A percentile compares a stretch with the other conserved stretches of the same genome.
phyloP scores from a whole-genome alignment of 2,888 invertebrate genomes.

The Aproaerema taeniolella region DNA sequence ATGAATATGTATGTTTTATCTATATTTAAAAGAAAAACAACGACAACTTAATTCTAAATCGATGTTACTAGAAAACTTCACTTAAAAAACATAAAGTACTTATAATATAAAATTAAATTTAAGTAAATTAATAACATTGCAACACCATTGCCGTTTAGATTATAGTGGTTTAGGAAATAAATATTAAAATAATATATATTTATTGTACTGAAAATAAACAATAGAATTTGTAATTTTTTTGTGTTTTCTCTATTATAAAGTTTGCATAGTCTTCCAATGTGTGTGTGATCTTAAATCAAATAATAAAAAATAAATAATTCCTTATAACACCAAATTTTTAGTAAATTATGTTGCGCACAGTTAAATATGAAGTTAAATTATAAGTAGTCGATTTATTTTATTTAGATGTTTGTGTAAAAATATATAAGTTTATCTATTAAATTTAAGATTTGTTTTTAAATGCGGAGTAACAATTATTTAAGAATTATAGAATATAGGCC shows the following conservation, averaged over 20 bases:
- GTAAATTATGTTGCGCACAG: slow-evolving; percentile 19
- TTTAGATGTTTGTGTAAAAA: too few relatives aligned
- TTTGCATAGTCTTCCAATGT: slow-evolving; percentile 70
- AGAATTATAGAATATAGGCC: slow-evolving; percentile 33
- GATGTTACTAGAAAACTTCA: slow-evolving; percentile 51
- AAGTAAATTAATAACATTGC: slow-evolving; percentile 47
- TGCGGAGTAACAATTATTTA: slow-evolving; percentile 52
- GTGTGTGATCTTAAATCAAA: slow-evolving; percentile 52
- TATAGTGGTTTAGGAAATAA: slow-evolving; percentile 36
- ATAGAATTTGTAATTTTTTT: slow-evolving; percentile 49
- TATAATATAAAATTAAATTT: slow-evolving; percentile 24
- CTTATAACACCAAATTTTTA: slow-evolving; percentile 9
- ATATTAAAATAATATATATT: slow-evolving; percentile 30
- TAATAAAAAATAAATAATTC: slow-evolving; percentile 26
- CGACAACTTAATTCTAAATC: slow-evolving; percentile 75
- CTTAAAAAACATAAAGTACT: slow-evolving; percentile 20
- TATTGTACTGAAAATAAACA: slow-evolving; percentile 52
- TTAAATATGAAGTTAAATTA: slow-evolving; percentile 24
- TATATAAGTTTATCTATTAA: too few relatives aligned
- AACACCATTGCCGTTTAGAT: slow-evolving; percentile 55
- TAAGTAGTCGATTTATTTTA: too few relatives aligned
- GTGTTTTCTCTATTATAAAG: slow-evolving; percentile 35
- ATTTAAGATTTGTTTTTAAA: slow-evolving; percentile 21
- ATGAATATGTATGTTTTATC: slow-evolving; percentile 27
- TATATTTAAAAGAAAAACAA: slow-evolving; percentile 51